Base-by-base conservation (phyloP, 2,888 invertebrate species). In the Yponomeuta evonymella region DNA sequence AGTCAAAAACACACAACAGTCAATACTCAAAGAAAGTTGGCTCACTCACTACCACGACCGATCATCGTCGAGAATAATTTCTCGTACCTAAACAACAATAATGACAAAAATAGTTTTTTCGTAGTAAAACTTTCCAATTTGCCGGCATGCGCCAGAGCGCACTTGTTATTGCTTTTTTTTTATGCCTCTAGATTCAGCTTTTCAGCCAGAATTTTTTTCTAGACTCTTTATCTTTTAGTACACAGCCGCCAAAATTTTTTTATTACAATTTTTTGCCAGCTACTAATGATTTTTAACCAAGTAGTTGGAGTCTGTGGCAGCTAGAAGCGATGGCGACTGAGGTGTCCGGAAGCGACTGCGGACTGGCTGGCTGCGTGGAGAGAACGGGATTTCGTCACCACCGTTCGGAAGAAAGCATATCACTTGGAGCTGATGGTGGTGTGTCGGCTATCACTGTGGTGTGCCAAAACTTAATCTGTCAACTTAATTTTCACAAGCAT, bases 361-460 rank as follows among this genome's bases (percentile, higher is more conserved):
- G 48, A 76, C 76, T 79, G 77, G 73, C 75, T 74, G 72, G 51
- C 51, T 79, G 83, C 82, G 79, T 81, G 70, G 77, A 80, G 77
- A 81, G 77, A 85, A 83, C 85, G 83, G 83, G 82, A 84, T 76
- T 77, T 78, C 76, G 77, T 78, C 76, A 78, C 78, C 76, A 78
- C 78, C 77, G 74, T 76, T 76, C 74, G 79, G 51, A 83, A 79
- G 82, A 86, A 79, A 84, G 84, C 82, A 83, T 70, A 78, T 76
- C 74, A 74, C 70, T 79, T 79, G 79, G 84, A 84, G 86, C 73
- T 79, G 81, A 70, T 72, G 15, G 15, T 2, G 15, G 51, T 58
- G 51, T 58, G 51, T 58, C 15, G 15, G 4, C 15, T 15, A 69
- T 67, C 72, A 72, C 67, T 70, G 36, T 69, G 69, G 66, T 67